These are phyloP conservation scores for Invenusta paracnida DNA, from an alignment of 2,888 invertebrate species.

Conservation along the genomic window DNA sequence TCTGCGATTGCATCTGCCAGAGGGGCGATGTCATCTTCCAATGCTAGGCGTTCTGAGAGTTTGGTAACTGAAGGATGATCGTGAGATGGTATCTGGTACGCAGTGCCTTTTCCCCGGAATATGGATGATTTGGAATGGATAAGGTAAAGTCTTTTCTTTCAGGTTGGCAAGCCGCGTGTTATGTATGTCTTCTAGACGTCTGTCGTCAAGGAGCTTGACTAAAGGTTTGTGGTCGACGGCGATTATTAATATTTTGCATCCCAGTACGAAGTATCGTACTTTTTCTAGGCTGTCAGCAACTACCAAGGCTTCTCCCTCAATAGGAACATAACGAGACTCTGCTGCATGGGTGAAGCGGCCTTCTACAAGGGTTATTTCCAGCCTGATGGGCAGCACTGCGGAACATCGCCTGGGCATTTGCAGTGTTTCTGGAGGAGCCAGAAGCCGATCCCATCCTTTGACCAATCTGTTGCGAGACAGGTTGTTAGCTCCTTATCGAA, in stretches of 20 bases:
- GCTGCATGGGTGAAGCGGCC: slow-evolving; percentile 32
- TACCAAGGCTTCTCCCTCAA: slow-evolving; percentile 38
- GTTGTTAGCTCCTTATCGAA: slow-evolving; percentile 23
- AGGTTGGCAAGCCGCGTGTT: slow-evolving; percentile 29
- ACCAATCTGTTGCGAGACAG: slow-evolving; percentile 34
- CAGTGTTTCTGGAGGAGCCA: slow-evolving; percentile 32
- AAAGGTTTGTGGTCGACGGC: slow-evolving; percentile 45
- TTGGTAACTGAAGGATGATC: background rate
- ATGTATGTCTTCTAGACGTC: slow-evolving; percentile 42
- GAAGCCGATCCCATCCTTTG: slow-evolving; percentile 34
- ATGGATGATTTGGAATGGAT: slow-evolving; percentile 30
- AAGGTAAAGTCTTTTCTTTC: slow-evolving; percentile 19
- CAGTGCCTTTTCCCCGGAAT: background rate
- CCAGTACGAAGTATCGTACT: slow-evolving; percentile 43
- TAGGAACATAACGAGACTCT: slow-evolving; percentile 22
- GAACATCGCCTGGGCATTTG: background rate
- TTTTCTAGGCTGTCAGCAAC: slow-evolving; percentile 43
- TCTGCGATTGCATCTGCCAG: background rate
- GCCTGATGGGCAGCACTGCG: slow-evolving; percentile 44
- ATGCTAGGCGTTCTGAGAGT: background rate
- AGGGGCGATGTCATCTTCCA: background rate
- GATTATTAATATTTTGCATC: slow-evolving; percentile 41
- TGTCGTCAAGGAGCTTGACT: slow-evolving; percentile 44
- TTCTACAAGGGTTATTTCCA: slow-evolving; percentile 34
- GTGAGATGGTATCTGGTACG: background rate